Percentiles rank a stretch among this genome's conserved stretches.
Evolutionary conservation across 2,888 invertebrate species (phyloP).

Genomic region (Sabatieria punctata): DNA sequence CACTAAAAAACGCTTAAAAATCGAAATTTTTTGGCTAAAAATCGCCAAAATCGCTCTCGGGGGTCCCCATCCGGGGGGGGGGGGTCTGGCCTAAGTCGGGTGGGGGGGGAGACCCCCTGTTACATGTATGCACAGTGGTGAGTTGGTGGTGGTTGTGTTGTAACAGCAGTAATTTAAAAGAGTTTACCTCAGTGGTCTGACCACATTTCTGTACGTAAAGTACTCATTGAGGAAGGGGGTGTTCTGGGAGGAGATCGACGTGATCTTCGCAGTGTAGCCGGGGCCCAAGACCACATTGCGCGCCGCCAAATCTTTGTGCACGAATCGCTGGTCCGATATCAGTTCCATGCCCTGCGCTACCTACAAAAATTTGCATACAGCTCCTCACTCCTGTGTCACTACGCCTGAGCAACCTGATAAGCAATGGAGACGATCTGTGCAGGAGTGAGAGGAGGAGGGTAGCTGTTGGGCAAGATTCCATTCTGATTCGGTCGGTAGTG

Average conservation of each 20-base stretch:
- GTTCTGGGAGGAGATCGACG: constrained; percentile 7
- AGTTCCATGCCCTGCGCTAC: constrained; percentile 65
- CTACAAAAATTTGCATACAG: constrained; percentile 40
- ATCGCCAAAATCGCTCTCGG: too few relatives aligned
- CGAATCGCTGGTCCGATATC: constrained; percentile 52
- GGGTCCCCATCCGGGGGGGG: too few relatives aligned
- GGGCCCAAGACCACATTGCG: constrained; percentile 69
- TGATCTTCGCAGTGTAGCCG: constrained; percentile 60
- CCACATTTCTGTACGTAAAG: constrained; percentile 63
- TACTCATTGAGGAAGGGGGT: constrained; percentile 80
- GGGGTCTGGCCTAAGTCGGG: too few relatives aligned
- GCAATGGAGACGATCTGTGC: constrained; percentile 37
- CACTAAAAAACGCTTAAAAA: too few relatives aligned
- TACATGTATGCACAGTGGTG: too few relatives aligned
- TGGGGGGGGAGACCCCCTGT: too few relatives aligned
- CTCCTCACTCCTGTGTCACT: neutral
- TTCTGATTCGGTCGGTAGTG: too few relatives aligned
- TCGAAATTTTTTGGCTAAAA: too few relatives aligned
- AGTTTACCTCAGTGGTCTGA: too few relatives aligned
- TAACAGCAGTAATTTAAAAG: too few relatives aligned
- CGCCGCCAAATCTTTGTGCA: constrained; percentile 79
- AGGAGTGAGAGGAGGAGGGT: constrained; percentile 44
- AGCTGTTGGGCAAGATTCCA: constrained; percentile 18
- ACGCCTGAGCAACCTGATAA: constrained; percentile 14
- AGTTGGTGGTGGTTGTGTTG: too few relatives aligned